These are phyloP conservation scores for Macrocentrus cingulum DNA, from an alignment of 1,140 invertebrate genomes.

Conservation along the genomic window DNA sequence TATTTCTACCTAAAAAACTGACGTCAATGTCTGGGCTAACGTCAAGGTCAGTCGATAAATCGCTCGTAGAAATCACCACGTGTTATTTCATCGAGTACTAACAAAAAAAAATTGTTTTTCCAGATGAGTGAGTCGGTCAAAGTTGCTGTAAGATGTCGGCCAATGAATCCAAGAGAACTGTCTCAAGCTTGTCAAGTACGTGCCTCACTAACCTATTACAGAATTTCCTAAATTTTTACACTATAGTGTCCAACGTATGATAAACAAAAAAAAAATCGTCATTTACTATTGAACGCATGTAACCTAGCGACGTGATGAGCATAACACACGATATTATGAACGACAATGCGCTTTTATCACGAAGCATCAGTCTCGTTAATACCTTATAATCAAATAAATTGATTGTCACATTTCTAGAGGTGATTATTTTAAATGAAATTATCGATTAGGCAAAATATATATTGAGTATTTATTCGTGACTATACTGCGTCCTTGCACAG, in stretches of 20 bases:
- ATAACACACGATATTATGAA: constrained; percentile 41
- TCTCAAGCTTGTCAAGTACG: constrained; percentile 50
- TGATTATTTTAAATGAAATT: too few species aligned
- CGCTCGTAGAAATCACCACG: background rate
- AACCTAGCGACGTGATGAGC: constrained; percentile 48
- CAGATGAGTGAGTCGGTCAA: constrained; percentile 81
- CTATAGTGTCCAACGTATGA: too few species aligned
- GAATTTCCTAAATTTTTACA: too few species aligned
- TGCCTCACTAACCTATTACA: too few species aligned
- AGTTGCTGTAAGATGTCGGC: constrained; percentile 89
- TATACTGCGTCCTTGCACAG: too few species aligned
- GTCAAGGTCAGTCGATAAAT: constrained; percentile 27
- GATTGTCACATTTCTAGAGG: too few species aligned
- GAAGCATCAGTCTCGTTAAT: too few species aligned
- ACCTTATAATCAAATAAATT: too few species aligned
- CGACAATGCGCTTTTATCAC: constrained; percentile 27
- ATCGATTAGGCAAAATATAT: too few species aligned
- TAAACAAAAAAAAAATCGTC: constrained; percentile 30
- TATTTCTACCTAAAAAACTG: background rate
- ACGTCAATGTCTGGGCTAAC: constrained; percentile 25
- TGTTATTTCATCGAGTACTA: background rate
- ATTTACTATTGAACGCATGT: constrained; percentile 50
- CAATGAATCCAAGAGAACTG: constrained; percentile 63
- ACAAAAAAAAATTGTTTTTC: constrained; percentile 23
- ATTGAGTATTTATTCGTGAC: too few species aligned